Base-by-base conservation (phyloP, 2,888 invertebrate genomes). In the Caenorhabditis uteleia region DNA sequence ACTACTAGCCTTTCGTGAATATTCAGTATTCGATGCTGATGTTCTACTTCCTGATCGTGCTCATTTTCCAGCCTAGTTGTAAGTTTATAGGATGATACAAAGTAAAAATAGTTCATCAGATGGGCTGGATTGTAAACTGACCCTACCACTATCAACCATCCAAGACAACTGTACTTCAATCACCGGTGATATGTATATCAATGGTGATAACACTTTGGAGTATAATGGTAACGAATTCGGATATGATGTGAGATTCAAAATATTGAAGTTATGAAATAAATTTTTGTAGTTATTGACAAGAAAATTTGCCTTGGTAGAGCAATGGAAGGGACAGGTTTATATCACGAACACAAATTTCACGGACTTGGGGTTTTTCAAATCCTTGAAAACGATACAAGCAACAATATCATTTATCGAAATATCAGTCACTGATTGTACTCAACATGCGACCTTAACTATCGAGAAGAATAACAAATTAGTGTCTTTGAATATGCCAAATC, bases 141-240 rank as follows among this genome's bases (percentile, higher is more conserved):
- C 0, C 12, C 23, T 26, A 16, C 55, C 55, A 4, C n/a, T 55
- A 2, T 34, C 55, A 16, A 6, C 25, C 5, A n/a, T 47, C 5
- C 47, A 42, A 6, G 42, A 55, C 14, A 36, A 55, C 18, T 55
- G 55, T 10, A 55, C 55, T 1, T n/a, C 36, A 5, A 43, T 55
- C n/a, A 34, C 26, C 16, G 56, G 56, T 3, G 29, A 43, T 8
- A 18, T 56, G 18, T 8, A 36, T 3, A 36, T 55, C 2, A 43
- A 55, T 18, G 48, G 43, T 0, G 27, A 20, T 7, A 44, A 55
- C 29, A 10, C n/a, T 8, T n/a, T 18, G 27, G 4, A 7, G n/a
- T 3, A 7, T 18, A 18, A 2, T 3, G 20, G 18, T 18, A 20
- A 36, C n/a, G 18, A 36, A n/a, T n/a, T n/a, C n/a, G n/a, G n/a